Evolutionary conservation across 1,140 invertebrate species (phyloP).

Genomic region (Halyomorpha halys): DNA sequence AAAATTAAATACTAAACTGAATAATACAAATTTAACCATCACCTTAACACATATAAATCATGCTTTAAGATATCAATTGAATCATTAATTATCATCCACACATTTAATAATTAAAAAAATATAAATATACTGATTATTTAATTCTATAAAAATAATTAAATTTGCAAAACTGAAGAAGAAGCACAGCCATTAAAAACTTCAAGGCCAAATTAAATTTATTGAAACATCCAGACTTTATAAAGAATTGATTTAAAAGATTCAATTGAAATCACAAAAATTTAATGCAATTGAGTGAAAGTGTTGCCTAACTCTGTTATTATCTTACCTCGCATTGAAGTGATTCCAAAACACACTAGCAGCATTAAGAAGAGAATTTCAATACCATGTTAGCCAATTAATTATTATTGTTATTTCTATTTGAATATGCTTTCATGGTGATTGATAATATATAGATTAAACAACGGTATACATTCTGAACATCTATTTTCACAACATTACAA

Average conservation of each 20-base stretch:
- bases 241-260: conserved; percentile 18
- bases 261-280: conserved; percentile 23
- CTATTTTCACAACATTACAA: conserved; percentile 7
- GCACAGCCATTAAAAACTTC: no score
- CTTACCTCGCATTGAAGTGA: conserved; percentile 96
- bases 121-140: no score
- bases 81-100: neutral
- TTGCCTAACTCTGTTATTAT: conserved; percentile 31
- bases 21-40: conserved; percentile 4
- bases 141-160: no score
- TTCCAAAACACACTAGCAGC: conserved; percentile 87
- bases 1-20: neutral
- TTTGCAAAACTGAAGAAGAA: no score
- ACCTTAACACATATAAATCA: conserved; percentile 11
- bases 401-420: conserved; percentile 10
- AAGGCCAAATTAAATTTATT: no score
- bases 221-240: no score
- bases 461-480: conserved; percentile 10
- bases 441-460: conserved; percentile 2
- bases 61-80: conserved; percentile 16
- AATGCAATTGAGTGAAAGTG: conserved; percentile 15
- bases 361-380: conserved; percentile 37
- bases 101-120: no score
- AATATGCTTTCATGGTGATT: conserved; percentile 15
- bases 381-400: conserved; percentile 23